Conservation (phyloP, 2,797 vertebrate genomes). For the Pristis pectinata region DNA sequence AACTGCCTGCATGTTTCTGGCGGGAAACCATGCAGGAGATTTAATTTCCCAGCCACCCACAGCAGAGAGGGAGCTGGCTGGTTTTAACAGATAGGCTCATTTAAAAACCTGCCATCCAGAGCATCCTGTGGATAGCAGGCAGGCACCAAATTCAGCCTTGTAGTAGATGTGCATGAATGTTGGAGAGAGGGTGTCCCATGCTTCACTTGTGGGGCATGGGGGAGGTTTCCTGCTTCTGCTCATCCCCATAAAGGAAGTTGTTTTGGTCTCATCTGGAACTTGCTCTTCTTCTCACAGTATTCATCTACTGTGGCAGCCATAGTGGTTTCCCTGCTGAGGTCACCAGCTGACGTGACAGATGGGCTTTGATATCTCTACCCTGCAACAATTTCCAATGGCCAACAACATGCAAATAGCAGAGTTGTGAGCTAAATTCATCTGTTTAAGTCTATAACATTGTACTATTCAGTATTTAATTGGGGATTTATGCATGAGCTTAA, state of each 20-base stretch:
- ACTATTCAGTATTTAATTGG: neutral
- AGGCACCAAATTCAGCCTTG: neutral
- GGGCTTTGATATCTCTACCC: neutral
- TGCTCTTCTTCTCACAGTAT: neutral
- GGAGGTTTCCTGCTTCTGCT: neutral
- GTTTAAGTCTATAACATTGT: neutral
- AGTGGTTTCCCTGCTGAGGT: neutral
- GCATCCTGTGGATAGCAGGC: neutral
- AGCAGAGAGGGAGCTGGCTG: neutral
- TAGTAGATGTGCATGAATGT: neutral
- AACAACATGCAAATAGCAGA: neutral
- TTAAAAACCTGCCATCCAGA: neutral
- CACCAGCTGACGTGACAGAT: neutral
- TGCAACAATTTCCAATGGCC: neutral
- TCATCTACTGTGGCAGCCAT: neutral
- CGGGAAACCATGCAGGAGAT: neutral
- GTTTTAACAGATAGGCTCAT: neutral
- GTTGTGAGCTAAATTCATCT: neutral
- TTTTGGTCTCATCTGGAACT: neutral
- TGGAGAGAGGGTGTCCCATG: neutral
- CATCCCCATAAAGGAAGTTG: neutral
- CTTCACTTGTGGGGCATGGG: neutral
- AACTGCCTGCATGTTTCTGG: neutral
- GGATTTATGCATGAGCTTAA: neutral
- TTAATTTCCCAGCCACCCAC: neutral